Percentiles rank a stretch among this genome's conserved stretches.
phyloP scores from a whole-genome alignment of 2,888 invertebrate genomes.

The Scaptomyza polygonia region DNA sequence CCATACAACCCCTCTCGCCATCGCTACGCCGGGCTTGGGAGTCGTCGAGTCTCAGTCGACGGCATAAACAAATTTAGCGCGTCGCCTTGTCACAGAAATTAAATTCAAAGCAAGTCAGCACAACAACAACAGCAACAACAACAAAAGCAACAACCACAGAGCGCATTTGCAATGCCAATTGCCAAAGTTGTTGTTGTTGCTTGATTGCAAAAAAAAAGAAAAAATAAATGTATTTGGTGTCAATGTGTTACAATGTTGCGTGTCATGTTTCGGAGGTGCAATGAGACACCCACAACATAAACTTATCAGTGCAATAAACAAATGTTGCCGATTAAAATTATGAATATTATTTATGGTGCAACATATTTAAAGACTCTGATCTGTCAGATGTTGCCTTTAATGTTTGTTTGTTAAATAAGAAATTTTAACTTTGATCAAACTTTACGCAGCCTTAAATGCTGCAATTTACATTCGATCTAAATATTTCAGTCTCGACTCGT shows the following conservation, averaged over 20 bases:
- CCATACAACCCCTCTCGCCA: conserved; percentile 17
- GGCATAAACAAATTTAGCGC: conserved; percentile 73
- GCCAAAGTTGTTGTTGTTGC: conserved; percentile 21
- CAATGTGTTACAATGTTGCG: conserved; percentile 70
- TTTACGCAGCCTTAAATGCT: conserved; percentile 8
- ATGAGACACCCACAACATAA: conserved; percentile 30
- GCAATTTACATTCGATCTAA: conserved; percentile 16
- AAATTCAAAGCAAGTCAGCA: conserved; percentile 62
- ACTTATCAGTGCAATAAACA: neutral
- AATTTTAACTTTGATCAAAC: conserved; percentile 17
- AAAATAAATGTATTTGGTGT: conserved; percentile 61
- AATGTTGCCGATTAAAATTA: neutral
- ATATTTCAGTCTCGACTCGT: conserved; percentile 28
- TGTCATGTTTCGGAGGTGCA: conserved; percentile 60
- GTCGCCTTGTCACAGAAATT: conserved; percentile 77
- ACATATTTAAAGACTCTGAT: neutral
- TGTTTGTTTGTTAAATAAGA: neutral
- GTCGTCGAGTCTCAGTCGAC: conserved; percentile 64
- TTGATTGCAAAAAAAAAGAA: conserved; percentile 50
- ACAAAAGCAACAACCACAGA: conserved; percentile 34
- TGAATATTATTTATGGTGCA: neutral
- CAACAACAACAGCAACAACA: conserved; percentile 37
- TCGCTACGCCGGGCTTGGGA: conserved; percentile 38
- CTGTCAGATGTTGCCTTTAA: neutral
- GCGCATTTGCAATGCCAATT: conserved; percentile 59